phyloP scores from a whole-genome alignment of 2,797 vertebrate species.

The Eulemur albifrons region DNA sequence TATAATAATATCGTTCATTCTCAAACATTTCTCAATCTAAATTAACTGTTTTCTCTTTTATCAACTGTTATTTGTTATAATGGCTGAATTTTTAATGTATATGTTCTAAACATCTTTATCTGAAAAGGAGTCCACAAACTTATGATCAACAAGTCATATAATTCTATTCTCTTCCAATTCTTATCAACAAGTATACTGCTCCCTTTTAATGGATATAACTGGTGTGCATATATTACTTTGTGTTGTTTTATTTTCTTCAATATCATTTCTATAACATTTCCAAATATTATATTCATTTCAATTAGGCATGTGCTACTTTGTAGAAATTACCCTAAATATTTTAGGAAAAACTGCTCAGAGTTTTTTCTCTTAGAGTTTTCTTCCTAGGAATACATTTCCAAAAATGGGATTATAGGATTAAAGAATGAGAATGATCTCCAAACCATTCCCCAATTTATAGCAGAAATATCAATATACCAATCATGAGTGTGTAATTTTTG shows the following conservation, averaged over 20 bases:
- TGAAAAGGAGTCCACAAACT: not conserved
- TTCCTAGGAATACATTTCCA: not conserved
- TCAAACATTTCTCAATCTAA: slow-evolving; percentile 39
- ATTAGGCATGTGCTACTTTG: not conserved
- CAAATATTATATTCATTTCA: not conserved
- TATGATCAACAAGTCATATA: not conserved
- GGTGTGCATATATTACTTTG: not conserved
- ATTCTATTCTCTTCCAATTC: not conserved
- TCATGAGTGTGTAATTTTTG: not conserved
- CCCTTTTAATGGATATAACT: not conserved
- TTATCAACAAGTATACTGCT: not conserved
- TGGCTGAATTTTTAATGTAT: not conserved
- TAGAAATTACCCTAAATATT: not conserved
- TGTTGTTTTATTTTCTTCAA: not conserved
- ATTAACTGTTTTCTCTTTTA: not conserved
- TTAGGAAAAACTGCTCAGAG: not conserved
- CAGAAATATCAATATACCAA: not conserved
- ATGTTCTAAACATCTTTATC: slow-evolving; percentile 22
- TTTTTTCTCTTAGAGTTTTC: not conserved
- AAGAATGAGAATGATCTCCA: not conserved
- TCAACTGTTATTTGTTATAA: not conserved
- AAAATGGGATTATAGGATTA: not conserved
- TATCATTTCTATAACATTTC: slow-evolving; percentile 1
- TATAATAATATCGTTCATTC: not conserved
- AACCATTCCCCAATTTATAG: not conserved